Base-by-base conservation (phyloP, 1,140 invertebrate genomes). In the Schlechtendalia chinensis region DNA sequence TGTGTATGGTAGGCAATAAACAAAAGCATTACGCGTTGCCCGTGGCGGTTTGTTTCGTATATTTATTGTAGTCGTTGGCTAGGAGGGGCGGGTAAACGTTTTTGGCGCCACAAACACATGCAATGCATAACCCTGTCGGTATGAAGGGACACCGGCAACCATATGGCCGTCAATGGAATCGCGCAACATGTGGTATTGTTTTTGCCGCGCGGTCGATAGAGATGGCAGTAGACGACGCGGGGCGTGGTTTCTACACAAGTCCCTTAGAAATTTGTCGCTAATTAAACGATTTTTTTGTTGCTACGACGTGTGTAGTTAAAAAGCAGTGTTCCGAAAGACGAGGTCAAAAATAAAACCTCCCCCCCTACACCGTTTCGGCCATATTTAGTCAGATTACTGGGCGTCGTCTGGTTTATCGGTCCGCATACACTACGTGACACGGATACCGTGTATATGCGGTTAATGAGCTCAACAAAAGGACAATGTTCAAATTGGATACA, bases 191-290 rank as follows among this genome's bases (percentile, higher is more conserved):
- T 79, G 75, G 58, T 4, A 61, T 63, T 79, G 75, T 59, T 61
- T 59, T 79, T 61, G 32, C 39, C 61, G 24, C 24, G 24, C 27
- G 29, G 24, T 56, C 19, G 32, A 22, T n/a, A n/a, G n/a, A n/a
- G n/a, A n/a, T n/a, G n/a, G n/a, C n/a, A n/a, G n/a, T n/a, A n/a
- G n/a, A n/a, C n/a, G n/a, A n/a, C n/a, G n/a, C n/a, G n/a, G 12
- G 58, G 75, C 39, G 58, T 63, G n/a, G 39, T 50, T 59, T 39
- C 8, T 8, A 45, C 39, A n/a, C 4, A 77, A 32, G 75, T 45
- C 75, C 56, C 56, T 63, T 19, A 16, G 32, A 79, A 79, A 79
- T 79, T 79, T 79, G 75, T 79, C 58, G 75, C 75, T 79, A 79
- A 79, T 79, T 79, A 79, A 59, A 59, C 11, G 58, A 54, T 50